Evolutionary conservation across 2,888 invertebrate species (phyloP).

Genomic region (Adelphocoris suturalis): DNA sequence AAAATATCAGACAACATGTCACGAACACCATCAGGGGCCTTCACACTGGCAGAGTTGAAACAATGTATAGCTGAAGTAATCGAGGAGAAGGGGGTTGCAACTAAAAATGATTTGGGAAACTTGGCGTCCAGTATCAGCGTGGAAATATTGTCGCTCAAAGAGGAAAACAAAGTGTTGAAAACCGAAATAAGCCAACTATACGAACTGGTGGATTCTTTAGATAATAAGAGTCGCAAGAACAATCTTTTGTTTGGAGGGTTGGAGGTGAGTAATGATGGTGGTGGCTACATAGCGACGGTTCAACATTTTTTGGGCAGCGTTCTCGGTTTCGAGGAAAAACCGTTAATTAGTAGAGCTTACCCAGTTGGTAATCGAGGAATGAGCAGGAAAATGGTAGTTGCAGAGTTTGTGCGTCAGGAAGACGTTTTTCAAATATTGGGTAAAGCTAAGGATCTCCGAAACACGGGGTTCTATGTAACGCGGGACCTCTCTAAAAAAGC

Average conservation of each 20-base stretch:
- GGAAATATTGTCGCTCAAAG: background rate
- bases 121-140: background rate
- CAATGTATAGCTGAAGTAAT: slow-evolving; percentile 1
- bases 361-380: background rate
- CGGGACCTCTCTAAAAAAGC: background rate
- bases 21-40: background rate
- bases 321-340: background rate
- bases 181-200: background rate
- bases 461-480: background rate
- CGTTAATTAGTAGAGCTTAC: background rate
- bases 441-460: background rate
- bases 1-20: background rate
- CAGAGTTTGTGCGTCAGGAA: background rate
- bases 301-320: background rate
- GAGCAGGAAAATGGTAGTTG: background rate
- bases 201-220: background rate
- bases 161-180: slow-evolving; percentile 3
- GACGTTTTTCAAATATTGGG: slow-evolving; percentile 15
- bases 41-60: background rate
- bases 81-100: background rate
- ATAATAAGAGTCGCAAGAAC: background rate
- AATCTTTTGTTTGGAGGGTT: background rate
- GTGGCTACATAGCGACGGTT: background rate
- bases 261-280: background rate
- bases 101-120: background rate